Evolutionary conservation across 2,888 invertebrate species (phyloP).

Genomic region (Steinernema carpocapsae): DNA sequence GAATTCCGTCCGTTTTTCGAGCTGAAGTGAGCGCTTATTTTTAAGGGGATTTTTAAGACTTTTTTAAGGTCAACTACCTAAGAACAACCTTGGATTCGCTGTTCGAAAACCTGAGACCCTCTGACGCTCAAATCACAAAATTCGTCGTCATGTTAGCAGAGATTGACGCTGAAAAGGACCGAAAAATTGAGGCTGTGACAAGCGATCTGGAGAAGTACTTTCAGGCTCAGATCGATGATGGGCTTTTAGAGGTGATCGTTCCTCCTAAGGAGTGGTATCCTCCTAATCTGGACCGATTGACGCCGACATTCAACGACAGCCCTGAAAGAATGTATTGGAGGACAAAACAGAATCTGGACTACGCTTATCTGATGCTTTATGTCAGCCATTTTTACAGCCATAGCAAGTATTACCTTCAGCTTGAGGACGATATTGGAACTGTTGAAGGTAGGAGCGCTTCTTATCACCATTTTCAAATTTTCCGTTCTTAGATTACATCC

Average conservation of each 20-base stretch:
- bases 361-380: constrained; percentile 71
- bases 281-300: constrained; percentile 69
- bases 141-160: constrained; percentile 69
- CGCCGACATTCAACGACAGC: constrained; percentile 70
- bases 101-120: constrained; percentile 67
- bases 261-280: constrained; percentile 70
- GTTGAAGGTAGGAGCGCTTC: constrained; percentile 48
- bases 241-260: constrained; percentile 57
- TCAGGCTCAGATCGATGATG: background rate
- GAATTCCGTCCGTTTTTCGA: background rate
- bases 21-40: background rate
- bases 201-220: constrained; percentile 2
- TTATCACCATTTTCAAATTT: background rate
- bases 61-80: background rate
- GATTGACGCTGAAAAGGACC: constrained; percentile 34
- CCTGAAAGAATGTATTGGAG: constrained; percentile 71
- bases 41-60: background rate
- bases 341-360: constrained; percentile 72
- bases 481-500: constrained; percentile 42
- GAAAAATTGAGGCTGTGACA: background rate
- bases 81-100: constrained; percentile 43
- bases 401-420: constrained; percentile 58
- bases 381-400: constrained; percentile 13
- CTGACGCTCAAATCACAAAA: constrained; percentile 66
- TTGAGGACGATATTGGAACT: constrained; percentile 72